phyloP scores from a whole-genome alignment of 2,113 vertebrate genomes.

The Natator depressus region DNA sequence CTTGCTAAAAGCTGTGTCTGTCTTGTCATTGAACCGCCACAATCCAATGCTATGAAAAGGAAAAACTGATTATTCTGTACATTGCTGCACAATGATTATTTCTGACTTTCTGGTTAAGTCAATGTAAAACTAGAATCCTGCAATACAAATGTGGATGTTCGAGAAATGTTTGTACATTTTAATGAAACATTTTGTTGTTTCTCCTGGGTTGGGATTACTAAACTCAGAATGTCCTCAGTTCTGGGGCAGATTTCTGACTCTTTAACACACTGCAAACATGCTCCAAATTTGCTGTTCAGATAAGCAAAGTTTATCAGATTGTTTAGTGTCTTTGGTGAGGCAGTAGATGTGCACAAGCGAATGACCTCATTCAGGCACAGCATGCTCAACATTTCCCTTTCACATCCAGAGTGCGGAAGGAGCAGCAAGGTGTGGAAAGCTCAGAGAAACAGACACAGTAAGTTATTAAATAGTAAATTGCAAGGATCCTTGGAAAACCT shows the following conservation, averaged over 20 bases:
- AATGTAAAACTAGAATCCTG: conserved; percentile 1
- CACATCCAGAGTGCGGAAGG: neutral
- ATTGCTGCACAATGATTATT: neutral
- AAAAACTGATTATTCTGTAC: neutral
- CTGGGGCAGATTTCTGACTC: conserved; percentile 1
- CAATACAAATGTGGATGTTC: neutral
- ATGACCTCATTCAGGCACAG: conserved; percentile 10
- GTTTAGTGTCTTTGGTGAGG: conserved; percentile 15
- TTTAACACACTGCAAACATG: conserved; percentile 22
- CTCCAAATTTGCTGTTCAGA: conserved; percentile 37
- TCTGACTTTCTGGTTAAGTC: neutral
- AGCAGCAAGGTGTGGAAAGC: conserved; percentile 6
- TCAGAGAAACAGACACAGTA: neutral
- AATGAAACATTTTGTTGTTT: neutral
- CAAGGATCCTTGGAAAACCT: neutral
- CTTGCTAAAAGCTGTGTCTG: too few relatives aligned
- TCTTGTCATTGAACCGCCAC: too few relatives aligned
- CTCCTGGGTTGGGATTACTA: neutral
- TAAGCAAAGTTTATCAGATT: conserved; percentile 33
- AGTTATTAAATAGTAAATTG: neutral
- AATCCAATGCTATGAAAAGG: neutral
- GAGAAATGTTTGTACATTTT: neutral
- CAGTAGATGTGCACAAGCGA: neutral
- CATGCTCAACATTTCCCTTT: neutral
- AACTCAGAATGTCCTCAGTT: conserved; percentile 27